Base-by-base conservation (phyloP, 2,888 invertebrate species). In the Drosophila subsilvestris region DNA sequence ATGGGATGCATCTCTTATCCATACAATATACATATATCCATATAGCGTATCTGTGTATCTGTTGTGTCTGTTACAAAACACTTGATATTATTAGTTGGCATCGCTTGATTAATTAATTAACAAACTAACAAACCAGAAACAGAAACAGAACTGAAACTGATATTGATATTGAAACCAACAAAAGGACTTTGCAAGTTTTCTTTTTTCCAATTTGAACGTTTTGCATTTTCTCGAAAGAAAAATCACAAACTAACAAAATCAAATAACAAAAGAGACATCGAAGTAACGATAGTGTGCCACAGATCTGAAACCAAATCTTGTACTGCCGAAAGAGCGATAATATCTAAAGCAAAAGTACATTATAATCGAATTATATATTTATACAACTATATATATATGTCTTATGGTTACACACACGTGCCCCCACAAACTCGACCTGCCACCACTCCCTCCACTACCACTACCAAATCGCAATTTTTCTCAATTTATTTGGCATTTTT, bases 381-480 rank as follows among this genome's bases (percentile, higher is more conserved):
- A 77, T 61, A 37, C 37, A 37, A 37, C 62, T 76, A 63, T 60
- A 54, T 75, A 78, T 76, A 70, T 90, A 92, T 92, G 92, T 92
- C 92, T 90, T 90, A 90, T 92, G 92, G 92, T 92, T 92, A 91
- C 91, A 92, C 92, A 92, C 92, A 86, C 78, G 75, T 78, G 82
- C 69, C 74, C 78, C 75, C 70, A 75, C 71, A 76, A 70, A 70
- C 29, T 32, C 44, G 59, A 62, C 53, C 63, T 57, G 56, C 48
- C 50, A 57, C 20, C 18, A 32, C 32, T 12, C 44, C 56, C 63
- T 56, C 49, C 14, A 37, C 37, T 14, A 14, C 50, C 47, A 12
- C 37, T 14, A 44, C 17, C 20, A 51, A 37, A 37, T 37, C 37
- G n/a, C 37, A 7, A 37, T 45, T 56, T 29, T 42, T 44, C 45